phyloP scores from a whole-genome alignment of 2,113 vertebrate species.

The Notarius lentiginosus region DNA sequence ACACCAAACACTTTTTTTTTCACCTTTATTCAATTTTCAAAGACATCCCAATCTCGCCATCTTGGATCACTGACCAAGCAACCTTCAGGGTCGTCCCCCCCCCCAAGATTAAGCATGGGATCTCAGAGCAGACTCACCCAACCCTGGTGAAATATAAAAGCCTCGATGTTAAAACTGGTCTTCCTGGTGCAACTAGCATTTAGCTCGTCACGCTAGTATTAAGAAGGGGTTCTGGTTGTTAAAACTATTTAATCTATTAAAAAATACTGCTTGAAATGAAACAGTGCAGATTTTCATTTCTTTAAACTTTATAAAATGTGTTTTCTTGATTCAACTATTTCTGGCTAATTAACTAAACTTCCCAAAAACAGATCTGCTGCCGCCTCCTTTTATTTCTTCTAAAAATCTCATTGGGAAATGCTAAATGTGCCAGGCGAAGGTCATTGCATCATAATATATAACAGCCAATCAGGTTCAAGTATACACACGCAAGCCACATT shows the following conservation, averaged over 20 bases:
- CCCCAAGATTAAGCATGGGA: neutral
- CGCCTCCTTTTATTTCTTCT: neutral
- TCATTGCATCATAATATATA: neutral
- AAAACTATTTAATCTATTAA: neutral
- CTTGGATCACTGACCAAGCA: neutral
- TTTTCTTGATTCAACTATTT: too few species aligned
- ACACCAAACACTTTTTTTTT: slow-evolving; percentile 17
- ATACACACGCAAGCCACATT: neutral
- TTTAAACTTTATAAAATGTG: neutral
- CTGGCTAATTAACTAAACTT: too few species aligned
- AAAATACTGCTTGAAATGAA: neutral
- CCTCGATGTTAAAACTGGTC: neutral
- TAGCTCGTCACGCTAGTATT: neutral
- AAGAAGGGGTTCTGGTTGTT: neutral
- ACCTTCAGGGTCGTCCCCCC: neutral
- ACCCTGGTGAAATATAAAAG: neutral
- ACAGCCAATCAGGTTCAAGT: slow-evolving; percentile 1
- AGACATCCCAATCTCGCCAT: slow-evolving; percentile 9
- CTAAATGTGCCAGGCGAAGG: neutral
- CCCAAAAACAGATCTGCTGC: neutral
- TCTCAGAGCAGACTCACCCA: neutral
- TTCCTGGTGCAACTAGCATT: neutral
- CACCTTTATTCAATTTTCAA: slow-evolving; percentile 6
- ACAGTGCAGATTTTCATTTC: neutral
- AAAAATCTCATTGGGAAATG: neutral